Evolutionary conservation across 2,797 vertebrate genomes (phyloP), one percentile per base, ranked within the genome.

Genomic region (Helostoma temminkii): DNA sequence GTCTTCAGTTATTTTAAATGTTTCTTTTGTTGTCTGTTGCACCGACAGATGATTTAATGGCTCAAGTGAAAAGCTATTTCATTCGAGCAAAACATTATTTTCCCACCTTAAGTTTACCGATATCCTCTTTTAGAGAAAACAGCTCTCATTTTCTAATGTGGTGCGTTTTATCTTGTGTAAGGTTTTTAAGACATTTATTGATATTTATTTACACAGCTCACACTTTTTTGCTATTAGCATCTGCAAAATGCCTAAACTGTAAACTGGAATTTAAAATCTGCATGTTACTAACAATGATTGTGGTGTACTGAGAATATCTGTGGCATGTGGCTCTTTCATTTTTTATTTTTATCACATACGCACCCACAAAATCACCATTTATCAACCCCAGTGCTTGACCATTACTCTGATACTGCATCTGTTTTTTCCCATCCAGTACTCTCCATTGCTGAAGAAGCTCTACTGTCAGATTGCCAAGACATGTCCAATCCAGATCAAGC

Each of bases 401-500:
- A 36, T n/a, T 41, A 56, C 19, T 60, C 36, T 32, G 16, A 15
- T 24, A 0, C 22, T 19, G 1, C 64, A 15, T 78, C 19, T 78
- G n/a, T 48, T 66, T 48, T 75, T 72, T 41, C 45, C 45, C 78
- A 21, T n/a, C 15, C 89, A 99, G 98, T 99, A 99, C 88, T 99
- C 98, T 2, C 97, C 97, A 0, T 82, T 99, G 88, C 91, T 99
- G 90, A 99, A 99, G 95, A 99, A 99, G 74, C 95, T 99, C 43
- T 99, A 99, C 94, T 99, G 98, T 87, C 98, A 99, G 84, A 99
- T 99, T 0, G 97, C 97, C 55, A 99, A 99, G 85, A 99, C 98
- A 0, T 99, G 98, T 12, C 98, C 98, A 28, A 98, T 99, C 92
- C 98, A 99, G 92, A 94, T 98, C 93, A 98, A 98, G 85, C 93